Evolutionary conservation across 1,140 invertebrate species (phyloP).

Genomic region (Linepithema humile): DNA sequence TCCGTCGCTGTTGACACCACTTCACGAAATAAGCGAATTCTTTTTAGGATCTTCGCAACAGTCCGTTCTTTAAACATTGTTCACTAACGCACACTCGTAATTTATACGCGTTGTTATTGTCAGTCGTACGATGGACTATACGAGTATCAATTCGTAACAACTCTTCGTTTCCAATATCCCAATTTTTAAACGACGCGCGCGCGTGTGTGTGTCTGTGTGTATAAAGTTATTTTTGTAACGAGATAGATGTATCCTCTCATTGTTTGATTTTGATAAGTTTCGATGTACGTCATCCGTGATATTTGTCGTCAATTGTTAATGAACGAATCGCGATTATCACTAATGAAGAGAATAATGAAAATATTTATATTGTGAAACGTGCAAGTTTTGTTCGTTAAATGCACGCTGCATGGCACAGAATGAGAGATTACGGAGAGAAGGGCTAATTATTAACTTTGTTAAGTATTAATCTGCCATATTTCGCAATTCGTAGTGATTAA

Average conservation of each 20-base stretch:
- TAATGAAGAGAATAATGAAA: conserved; percentile 6
- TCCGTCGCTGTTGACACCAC: background rate
- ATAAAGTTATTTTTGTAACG: background rate
- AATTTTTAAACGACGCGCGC: background rate
- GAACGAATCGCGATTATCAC: background rate
- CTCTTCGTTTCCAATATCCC: background rate
- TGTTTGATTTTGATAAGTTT: background rate
- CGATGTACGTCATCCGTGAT: background rate
- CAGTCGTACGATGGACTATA: background rate
- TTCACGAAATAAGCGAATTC: background rate
- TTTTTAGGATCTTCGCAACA: background rate
- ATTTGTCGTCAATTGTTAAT: background rate
- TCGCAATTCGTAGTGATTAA: conserved; percentile 23
- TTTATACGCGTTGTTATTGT: conserved; percentile 15
- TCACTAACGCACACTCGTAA: background rate
- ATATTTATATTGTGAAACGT: conserved; percentile 1
- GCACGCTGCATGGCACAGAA: background rate
- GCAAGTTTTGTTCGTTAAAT: background rate
- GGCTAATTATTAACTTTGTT: conserved; percentile 27
- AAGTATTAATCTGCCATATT: conserved; percentile 22
- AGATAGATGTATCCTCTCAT: background rate
- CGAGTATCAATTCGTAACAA: conserved; percentile 16
- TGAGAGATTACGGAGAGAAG: background rate
- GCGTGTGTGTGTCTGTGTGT: no score
- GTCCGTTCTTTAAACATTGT: background rate